Evolutionary conservation across 2,888 invertebrate genomes (phyloP).

Genomic region (Liodrosophila aerea): DNA sequence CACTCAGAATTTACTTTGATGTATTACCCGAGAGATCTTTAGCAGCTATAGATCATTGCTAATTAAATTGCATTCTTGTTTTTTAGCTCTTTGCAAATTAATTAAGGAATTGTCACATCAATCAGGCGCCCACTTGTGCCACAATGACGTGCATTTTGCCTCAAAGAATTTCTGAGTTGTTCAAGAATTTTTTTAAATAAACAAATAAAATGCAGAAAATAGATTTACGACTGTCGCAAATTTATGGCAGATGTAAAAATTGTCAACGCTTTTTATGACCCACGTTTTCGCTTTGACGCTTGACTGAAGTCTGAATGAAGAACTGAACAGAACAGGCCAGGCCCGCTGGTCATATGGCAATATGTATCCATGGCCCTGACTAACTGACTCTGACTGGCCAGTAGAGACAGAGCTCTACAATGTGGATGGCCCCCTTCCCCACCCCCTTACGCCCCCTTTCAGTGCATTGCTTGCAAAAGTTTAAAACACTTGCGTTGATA

Average conservation of each 20-base stretch:
- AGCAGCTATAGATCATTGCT: constrained; percentile 44
- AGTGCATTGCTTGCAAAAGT: constrained; percentile 27
- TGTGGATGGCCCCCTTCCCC: constrained; percentile 15
- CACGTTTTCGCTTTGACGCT: constrained; percentile 46
- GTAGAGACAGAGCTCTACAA: constrained; percentile 11
- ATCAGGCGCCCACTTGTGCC: constrained; percentile 72
- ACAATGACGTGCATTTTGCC: constrained; percentile 22
- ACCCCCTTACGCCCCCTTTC: background rate
- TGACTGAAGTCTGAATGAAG: constrained; percentile 46
- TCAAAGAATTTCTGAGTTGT: background rate
- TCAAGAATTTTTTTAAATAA: constrained; percentile 64
- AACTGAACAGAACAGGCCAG: constrained; percentile 34
- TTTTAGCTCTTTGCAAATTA: constrained; percentile 56
- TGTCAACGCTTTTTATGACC: constrained; percentile 63
- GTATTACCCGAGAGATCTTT: constrained; percentile 52
- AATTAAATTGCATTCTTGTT: constrained; percentile 45
- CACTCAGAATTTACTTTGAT: constrained; percentile 56
- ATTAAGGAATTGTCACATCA: constrained; percentile 79
- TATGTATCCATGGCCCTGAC: constrained; percentile 39
- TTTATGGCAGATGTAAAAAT: constrained; percentile 75
- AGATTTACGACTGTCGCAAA: constrained; percentile 67
- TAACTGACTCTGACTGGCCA: constrained; percentile 18
- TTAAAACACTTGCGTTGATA: constrained; percentile 68
- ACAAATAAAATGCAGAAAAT: constrained; percentile 77
- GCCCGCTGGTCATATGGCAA: constrained; percentile 54